Percentiles rank a stretch among this genome's conserved stretches.
Conservation (phyloP, 2,113 vertebrate species). For the Vulpes lagopus region DNA sequence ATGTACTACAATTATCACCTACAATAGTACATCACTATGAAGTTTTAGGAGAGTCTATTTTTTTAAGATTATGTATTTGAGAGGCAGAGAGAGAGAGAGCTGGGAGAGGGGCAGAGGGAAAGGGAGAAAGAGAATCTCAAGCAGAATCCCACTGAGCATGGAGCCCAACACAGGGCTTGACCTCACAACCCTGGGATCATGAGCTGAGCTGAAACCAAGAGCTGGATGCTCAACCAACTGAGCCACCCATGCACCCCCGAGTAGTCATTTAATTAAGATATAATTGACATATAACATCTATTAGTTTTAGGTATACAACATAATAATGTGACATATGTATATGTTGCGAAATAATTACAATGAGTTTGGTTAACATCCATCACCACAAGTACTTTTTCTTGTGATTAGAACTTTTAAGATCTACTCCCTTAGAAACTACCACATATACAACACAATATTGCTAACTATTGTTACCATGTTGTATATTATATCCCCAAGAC, state of each 20-base stretch:
- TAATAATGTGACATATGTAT: not conserved
- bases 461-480: not conserved
- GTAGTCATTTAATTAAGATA: not conserved
- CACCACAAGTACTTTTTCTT: not conserved
- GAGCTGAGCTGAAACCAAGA: not conserved
- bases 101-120: not conserved
- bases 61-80: not conserved
- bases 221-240: not conserved
- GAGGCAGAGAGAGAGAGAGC: not conserved
- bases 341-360: not conserved
- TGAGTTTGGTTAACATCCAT: not conserved
- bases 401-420: not conserved
- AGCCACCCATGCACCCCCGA: not conserved
- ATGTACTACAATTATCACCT: not conserved
- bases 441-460: not conserved
- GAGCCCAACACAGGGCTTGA: not conserved
- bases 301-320: not conserved
- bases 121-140: not conserved
- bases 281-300: not conserved
- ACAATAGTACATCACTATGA: not conserved
- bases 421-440: not conserved
- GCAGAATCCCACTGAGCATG: not conserved
- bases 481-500: not conserved
- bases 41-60: not conserved
- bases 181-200: not conserved